phyloP scores from a whole-genome alignment of 2,113 vertebrate genomes.

The mouse (Mus musculus) region GRCm39 chr2:75135501-75136000 shows the following conservation, averaged over 20 bases:
- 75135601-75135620: neutral
- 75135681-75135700: neutral
- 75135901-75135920: neutral
- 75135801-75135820: neutral
- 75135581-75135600: conserved; percentile 35
- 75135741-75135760: neutral
- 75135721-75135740: conserved; percentile 38
- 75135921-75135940: neutral
- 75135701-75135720: neutral
- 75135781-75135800: conserved; percentile 51
- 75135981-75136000: neutral
- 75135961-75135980: neutral
- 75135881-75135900: neutral
- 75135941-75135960: neutral
- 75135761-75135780: neutral
- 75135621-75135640: neutral
- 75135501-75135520: no score
- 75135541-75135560: neutral
- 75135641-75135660: conserved; percentile 4
- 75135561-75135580: neutral
- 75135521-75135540: neutral
- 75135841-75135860: neutral
- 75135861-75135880: neutral
- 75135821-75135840: neutral
- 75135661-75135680: conserved; percentile 14